These are phyloP conservation scores for Plebejus melissa DNA, from an alignment of 2,888 invertebrate species.

Conservation along the genomic window DNA sequence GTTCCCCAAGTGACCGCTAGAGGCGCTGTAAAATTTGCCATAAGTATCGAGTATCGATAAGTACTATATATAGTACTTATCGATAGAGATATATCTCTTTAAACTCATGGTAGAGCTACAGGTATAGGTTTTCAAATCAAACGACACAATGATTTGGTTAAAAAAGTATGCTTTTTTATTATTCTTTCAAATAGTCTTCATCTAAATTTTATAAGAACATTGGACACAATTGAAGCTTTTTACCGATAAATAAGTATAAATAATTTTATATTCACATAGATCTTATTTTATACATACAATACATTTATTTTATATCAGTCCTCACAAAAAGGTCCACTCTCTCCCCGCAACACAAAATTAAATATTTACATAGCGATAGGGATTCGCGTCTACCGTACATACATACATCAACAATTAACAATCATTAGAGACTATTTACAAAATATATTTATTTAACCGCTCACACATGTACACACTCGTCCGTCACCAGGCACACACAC, in stretches of 20 bases:
- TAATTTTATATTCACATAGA: slow-evolving; percentile 80
- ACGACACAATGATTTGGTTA: slow-evolving; percentile 70
- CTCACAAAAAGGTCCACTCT: slow-evolving; percentile 79
- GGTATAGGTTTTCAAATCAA: slow-evolving; percentile 38
- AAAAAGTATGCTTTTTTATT: slow-evolving; percentile 80
- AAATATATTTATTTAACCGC: slow-evolving; percentile 59
- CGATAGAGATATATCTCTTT: too few species aligned
- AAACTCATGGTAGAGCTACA: too few species aligned
- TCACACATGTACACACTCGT: slow-evolving; percentile 49
- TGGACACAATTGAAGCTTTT: slow-evolving; percentile 79
- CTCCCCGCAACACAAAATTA: slow-evolving; percentile 78
- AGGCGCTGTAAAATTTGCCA: too few species aligned
- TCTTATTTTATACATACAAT: slow-evolving; percentile 78
- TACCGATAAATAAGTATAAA: slow-evolving; percentile 80
- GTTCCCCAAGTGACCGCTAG: too few species aligned
- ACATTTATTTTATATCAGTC: slow-evolving; percentile 79
- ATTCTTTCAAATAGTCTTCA: slow-evolving; percentile 79
- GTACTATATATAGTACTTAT: too few species aligned
- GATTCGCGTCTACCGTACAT: slow-evolving; percentile 77
- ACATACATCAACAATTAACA: slow-evolving; percentile 80
- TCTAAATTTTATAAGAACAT: slow-evolving; percentile 80
- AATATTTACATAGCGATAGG: slow-evolving; percentile 79
- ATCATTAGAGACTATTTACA: slow-evolving; percentile 79
- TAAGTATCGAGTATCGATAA: too few species aligned
- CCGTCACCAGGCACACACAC: slow-evolving; percentile 58